Evolutionary conservation across 2,797 vertebrate species (phyloP).

Genomic region (Moxostoma hubbsi): DNA sequence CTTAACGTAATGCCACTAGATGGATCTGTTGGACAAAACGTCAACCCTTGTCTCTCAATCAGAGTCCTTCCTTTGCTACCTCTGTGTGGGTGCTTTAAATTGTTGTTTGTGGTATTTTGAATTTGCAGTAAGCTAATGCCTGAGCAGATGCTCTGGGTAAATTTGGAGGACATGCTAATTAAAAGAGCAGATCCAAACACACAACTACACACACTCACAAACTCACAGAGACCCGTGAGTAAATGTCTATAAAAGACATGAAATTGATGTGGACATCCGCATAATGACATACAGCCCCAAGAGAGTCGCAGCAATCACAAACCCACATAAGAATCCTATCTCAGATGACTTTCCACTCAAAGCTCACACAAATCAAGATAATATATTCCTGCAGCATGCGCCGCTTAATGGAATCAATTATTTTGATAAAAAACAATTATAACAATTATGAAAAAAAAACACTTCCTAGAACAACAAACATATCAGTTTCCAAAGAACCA

Average conservation of each 20-base stretch:
- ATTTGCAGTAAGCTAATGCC: background rate
- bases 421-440: background rate
- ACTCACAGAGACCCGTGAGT: background rate
- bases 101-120: background rate
- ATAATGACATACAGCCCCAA: slow-evolving; percentile 8
- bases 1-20: slow-evolving; percentile 28
- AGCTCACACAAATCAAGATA: background rate
- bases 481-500: background rate
- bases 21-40: slow-evolving; percentile 27
- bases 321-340: background rate
- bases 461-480: slow-evolving; percentile 1
- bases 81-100: background rate
- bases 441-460: background rate
- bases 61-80: background rate
- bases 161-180: background rate
- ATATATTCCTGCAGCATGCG: slow-evolving; percentile 19
- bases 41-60: background rate
- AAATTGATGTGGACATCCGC: slow-evolving; percentile 8
- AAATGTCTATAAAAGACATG: slow-evolving; percentile 15
- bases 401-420: slow-evolving; percentile 21
- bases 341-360: background rate
- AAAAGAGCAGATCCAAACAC: background rate
- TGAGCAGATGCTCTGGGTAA: background rate
- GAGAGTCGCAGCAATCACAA: slow-evolving; percentile 9
- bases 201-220: background rate